Evolutionary conservation across 2,888 invertebrate species (phyloP).

Genomic region (Drosophila kuntzei): DNA sequence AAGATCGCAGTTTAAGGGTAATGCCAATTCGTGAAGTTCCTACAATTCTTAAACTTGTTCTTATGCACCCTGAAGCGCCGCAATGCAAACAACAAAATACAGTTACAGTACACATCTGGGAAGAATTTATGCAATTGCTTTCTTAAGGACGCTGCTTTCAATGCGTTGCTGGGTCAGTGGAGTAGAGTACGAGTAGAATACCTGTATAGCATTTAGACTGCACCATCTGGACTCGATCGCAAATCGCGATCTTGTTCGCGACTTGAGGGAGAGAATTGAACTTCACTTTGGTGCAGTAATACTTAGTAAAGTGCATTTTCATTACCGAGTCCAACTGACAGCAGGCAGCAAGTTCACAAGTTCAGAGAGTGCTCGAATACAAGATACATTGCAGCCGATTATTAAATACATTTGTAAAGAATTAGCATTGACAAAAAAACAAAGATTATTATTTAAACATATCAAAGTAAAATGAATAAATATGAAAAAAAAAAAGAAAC

Average conservation of each 20-base stretch:
- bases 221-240: conserved; percentile 65
- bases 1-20: too few relatives aligned
- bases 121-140: conserved; percentile 40
- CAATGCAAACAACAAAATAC: background rate
- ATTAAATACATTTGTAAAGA: too few relatives aligned
- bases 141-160: conserved; percentile 7
- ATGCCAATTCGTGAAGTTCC: background rate
- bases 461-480: too few relatives aligned
- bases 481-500: too few relatives aligned
- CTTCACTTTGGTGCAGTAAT: background rate
- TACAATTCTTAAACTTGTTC: background rate
- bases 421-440: too few relatives aligned
- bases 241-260: conserved; percentile 34
- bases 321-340: conserved; percentile 1
- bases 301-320: background rate
- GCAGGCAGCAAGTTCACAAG: background rate
- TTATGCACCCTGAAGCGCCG: background rate
- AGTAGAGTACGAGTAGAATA: conserved; percentile 10
- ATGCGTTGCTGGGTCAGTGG: conserved; percentile 57
- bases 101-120: conserved; percentile 12
- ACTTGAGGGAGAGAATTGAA: background rate
- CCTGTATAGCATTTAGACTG: background rate
- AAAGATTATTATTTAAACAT: too few relatives aligned
- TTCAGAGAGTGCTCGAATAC: background rate
- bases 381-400: background rate